Evolutionary conservation across 2,888 invertebrate species (phyloP).

Genomic region (Drosophila pseudotakahashii): DNA sequence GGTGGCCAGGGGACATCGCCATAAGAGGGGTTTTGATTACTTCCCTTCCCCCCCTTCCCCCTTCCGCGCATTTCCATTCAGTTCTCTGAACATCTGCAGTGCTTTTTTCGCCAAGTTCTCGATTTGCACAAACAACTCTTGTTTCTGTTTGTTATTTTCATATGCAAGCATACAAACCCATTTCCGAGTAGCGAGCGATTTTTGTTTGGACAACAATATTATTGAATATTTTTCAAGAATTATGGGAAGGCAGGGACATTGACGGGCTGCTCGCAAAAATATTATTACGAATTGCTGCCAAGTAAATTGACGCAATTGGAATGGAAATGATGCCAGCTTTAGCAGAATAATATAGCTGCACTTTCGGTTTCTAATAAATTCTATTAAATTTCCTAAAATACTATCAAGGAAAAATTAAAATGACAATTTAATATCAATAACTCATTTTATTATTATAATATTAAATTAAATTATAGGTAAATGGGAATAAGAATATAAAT

Average conservation of each 20-base stretch:
- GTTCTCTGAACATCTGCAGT: conserved; percentile 15
- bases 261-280: conserved; percentile 15
- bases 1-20: conserved; percentile 1
- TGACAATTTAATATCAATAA: too few relatives aligned
- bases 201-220: conserved; percentile 28
- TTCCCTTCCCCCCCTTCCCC: not conserved
- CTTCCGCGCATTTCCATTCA: not conserved
- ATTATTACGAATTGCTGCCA: conserved; percentile 22
- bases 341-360: not conserved
- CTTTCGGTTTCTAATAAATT: not conserved
- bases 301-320: conserved; percentile 23
- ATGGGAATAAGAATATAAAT: too few relatives aligned
- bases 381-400: too few relatives aligned
- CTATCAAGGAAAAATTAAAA: too few relatives aligned
- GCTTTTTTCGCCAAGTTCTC: conserved; percentile 7
- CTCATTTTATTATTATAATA: too few relatives aligned
- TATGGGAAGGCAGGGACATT: conserved; percentile 10
- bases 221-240: conserved; percentile 40
- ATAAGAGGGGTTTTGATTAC: not conserved
- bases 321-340: not conserved
- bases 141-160: conserved; percentile 29
- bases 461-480: too few relatives aligned
- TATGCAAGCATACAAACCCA: conserved; percentile 16
- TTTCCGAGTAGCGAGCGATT: conserved; percentile 2
- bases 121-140: conserved; percentile 26